Base-by-base conservation (phyloP, 1,140 invertebrate species). In the Agrypnia vestita region DNA sequence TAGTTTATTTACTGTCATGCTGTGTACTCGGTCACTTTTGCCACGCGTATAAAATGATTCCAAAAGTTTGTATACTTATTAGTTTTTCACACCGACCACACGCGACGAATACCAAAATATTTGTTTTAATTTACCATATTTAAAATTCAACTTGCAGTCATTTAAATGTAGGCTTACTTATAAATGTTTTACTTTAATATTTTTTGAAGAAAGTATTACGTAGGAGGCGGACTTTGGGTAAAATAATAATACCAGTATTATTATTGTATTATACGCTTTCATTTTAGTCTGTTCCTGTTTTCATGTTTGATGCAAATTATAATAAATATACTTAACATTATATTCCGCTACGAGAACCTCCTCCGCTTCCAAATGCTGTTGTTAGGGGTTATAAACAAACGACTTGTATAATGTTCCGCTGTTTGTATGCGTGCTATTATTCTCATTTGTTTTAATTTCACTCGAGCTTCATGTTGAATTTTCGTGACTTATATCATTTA, bases 361-460 rank as follows among this genome's bases (percentile, higher is more conserved):
- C 13, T 25, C 8, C 35, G 61, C 35, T 64, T 25, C 61, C 35
- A 64, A 64, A 64, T 64, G 35, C 35, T 43, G 25, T 64, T 64
- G 61, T 64, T 64, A 25, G 61, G 35, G 13, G 61, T 64, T 64
- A 64, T 64, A 64, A 64, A 19, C 61, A 25, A n/a, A 19, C 61
- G 61, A n/a, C 61, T 64, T 3, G 61, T 35, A 19, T 64, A 64
- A 21, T 13, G 61, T 21, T 12, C 12, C 25, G 19, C 10, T 43
- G 35, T 64, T 64, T 64, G 61, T 35, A 35, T 64, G 35, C 61
- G 61, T 64, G 25, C 19, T 64, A 35, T 35, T 64, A 64, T 43
- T 35, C 25, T 13, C 61, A 64, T 64, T 64, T 64, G 61, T 64
- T 64, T 64, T 64, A 64, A 64, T 64, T 64, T 43, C 61, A 64